Evolutionary conservation across 2,888 invertebrate genomes (phyloP).

Genomic region (Bhutanitis thaidina): DNA sequence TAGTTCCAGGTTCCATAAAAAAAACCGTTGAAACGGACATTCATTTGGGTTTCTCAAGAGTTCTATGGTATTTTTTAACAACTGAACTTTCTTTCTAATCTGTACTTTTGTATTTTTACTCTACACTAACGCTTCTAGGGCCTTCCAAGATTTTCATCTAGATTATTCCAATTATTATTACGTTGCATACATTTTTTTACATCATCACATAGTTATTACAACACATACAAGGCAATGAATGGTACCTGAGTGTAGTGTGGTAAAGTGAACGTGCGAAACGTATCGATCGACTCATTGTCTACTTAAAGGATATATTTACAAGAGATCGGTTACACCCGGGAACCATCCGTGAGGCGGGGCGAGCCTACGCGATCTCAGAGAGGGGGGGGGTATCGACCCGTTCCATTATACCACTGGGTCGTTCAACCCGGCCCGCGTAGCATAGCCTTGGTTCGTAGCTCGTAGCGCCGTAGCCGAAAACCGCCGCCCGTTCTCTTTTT

Average conservation of each 20-base stretch:
- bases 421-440: conserved; percentile 59
- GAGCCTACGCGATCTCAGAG: conserved; percentile 23
- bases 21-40: too few species aligned
- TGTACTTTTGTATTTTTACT: too few species aligned
- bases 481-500: conserved; percentile 9
- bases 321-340: conserved; percentile 33
- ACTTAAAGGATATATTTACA: conserved; percentile 18
- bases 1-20: too few species aligned
- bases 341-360: conserved; percentile 38
- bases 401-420: conserved; percentile 56
- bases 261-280: background rate
- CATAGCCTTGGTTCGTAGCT: conserved; percentile 34
- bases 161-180: too few species aligned
- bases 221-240: background rate
- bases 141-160: too few species aligned
- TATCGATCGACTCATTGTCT: conserved; percentile 5
- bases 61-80: too few species aligned
- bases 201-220: too few species aligned
- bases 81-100: too few species aligned
- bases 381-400: conserved; percentile 63
- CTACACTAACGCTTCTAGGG: too few species aligned
- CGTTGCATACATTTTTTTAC: too few species aligned
- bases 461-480: conserved; percentile 33
- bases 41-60: too few species aligned
- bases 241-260: background rate